phyloP scores from a whole-genome alignment of 2,888 invertebrate genomes.

The Ormyrus thymus region DNA sequence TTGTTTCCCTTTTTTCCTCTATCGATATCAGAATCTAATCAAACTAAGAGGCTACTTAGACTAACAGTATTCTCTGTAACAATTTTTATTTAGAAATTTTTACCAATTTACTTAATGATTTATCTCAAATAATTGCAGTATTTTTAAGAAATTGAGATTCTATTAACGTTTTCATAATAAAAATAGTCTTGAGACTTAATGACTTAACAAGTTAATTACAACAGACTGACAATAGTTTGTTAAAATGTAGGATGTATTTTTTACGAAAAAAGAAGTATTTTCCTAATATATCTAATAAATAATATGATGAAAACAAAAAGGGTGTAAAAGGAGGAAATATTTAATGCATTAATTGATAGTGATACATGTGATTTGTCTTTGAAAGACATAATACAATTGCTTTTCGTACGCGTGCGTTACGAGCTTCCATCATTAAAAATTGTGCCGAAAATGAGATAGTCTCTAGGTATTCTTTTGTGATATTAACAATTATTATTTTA shows the following conservation, averaged over 20 bases:
- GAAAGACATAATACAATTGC: conserved; percentile 20
- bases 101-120: conserved; percentile 5
- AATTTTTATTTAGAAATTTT: conserved; percentile 9
- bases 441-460: conserved; percentile 30
- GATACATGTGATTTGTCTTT: conserved; percentile 31
- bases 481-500: conserved; percentile 67
- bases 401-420: conserved; percentile 6
- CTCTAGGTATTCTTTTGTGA: conserved; percentile 66
- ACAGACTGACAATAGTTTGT: conserved; percentile 50
- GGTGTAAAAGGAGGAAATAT: conserved; percentile 33
- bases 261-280: conserved; percentile 31
- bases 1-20: conserved; percentile 1
- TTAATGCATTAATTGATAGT: conserved; percentile 32
- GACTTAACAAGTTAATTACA: conserved; percentile 2
- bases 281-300: conserved; percentile 22
- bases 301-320: conserved; percentile 8
- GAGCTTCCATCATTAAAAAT: conserved; percentile 28
- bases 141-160: conserved; percentile 29
- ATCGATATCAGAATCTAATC: conserved; percentile 9
- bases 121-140: not conserved
- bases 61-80: conserved; percentile 30
- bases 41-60: conserved; percentile 37
- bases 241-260: conserved; percentile 36
- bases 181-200: conserved; percentile 30
- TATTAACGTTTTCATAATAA: conserved; percentile 22